Conservation (phyloP, 2,113 vertebrate genomes). For the Sarotherodon lohbergeri region DNA sequence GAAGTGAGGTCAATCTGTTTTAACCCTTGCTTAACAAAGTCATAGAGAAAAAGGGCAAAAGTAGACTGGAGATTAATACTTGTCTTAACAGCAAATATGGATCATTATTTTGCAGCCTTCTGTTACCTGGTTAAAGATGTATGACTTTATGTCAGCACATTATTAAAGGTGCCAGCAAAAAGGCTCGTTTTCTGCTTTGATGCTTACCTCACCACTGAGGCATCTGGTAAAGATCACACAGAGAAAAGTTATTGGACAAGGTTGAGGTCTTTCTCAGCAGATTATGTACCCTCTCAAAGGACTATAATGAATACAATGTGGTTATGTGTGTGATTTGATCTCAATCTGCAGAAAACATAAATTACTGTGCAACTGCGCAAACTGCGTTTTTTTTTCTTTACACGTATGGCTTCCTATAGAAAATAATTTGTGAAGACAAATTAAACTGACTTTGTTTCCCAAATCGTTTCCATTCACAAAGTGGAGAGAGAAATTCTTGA, state of each 20-base stretch:
- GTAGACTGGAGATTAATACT: conserved; percentile 60
- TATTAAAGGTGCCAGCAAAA: conserved; percentile 51
- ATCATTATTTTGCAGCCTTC: conserved; percentile 62
- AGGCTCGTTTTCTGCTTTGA: not conserved
- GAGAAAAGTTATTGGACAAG: conserved; percentile 4
- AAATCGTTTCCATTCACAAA: not conserved
- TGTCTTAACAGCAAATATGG: conserved; percentile 63
- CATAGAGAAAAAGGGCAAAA: conserved; percentile 13
- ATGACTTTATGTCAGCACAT: conserved; percentile 69
- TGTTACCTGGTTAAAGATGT: conserved; percentile 63
- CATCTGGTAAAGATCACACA: conserved; percentile 11
- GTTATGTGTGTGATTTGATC: conserved; percentile 10
- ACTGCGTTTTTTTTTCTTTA: not conserved
- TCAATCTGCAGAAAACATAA: conserved; percentile 4
- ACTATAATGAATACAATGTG: conserved; percentile 23
- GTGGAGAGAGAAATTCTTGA: not conserved
- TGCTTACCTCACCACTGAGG: conserved; percentile 41
- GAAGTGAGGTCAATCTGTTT: conserved; percentile 63
- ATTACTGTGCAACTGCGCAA: not conserved
- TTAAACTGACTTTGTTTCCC: not conserved
- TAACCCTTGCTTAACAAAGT: conserved; percentile 52
- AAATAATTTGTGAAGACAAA: not conserved
- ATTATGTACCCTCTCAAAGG: conserved; percentile 4
- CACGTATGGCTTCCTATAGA: not conserved
- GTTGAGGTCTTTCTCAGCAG: conserved; percentile 17